Evolutionary conservation across 2,113 vertebrate genomes (phyloP), one percentile per base, ranked within the genome.

Genomic region (Callopanchax toddi): DNA sequence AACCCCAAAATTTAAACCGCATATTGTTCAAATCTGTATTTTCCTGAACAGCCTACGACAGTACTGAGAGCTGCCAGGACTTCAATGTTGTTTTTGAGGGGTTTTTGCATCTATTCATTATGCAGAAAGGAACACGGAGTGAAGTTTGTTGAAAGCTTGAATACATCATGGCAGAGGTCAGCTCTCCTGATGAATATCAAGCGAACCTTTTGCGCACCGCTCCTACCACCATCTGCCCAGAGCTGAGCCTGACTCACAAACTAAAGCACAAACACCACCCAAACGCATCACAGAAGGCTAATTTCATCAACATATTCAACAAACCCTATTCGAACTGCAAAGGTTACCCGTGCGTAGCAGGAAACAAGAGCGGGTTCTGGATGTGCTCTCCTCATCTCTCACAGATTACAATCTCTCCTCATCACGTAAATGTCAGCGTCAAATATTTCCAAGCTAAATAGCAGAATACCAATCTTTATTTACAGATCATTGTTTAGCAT

Each of bases 231-330:
- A 93, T 92, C 92, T 93, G 92, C 81, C 78, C 44, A 1, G 63
- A 64, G 76, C 79, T 70, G 69, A 54, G 67, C 72, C 73, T 76
- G 76, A 86, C 79, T 90, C 85, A 75, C 55, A 76, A 48, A 53
- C 71, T 46, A 21, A 63, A 43, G 79, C 73, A 84, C 82, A 92
- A 90, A 88, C 87, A 88, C 60, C 5, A 18, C 54, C 53, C 74
- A 34, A 54, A 79, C 1, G 49, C 68, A 73, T 75, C 81, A 57
- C 34, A 73, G 72, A 68, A 52, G 77, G 78, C 85, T 93, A 93
- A 93, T 93, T 93, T 91, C 91, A 93, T 93, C 88, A 93, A 75
- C 88, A 93, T 93, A 93, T 93, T 90, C 91, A 93, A 68, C 73
- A 85, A 76, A 59, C 44, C 54, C 26, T 6, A 60, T 74, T 60